phyloP scores from a whole-genome alignment of 1,140 invertebrate species.

The Xylocopa sonorina region DNA sequence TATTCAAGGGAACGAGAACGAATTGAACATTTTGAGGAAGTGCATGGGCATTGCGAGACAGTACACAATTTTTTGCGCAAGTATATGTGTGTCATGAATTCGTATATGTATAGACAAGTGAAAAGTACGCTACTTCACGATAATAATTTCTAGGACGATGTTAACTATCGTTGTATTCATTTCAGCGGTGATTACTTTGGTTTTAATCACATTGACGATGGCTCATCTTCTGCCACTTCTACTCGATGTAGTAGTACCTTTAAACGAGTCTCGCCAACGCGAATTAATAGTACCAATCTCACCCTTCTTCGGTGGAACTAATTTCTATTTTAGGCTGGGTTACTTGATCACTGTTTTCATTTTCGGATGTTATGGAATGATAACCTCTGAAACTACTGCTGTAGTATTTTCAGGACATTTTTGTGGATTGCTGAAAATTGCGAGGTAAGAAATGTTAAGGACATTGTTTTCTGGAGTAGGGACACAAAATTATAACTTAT shows the following conservation, averaged over 20 bases:
- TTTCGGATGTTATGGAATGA: background rate
- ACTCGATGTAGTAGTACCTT: background rate
- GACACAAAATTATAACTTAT: background rate
- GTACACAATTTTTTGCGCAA: background rate
- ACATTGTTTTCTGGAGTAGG: no score
- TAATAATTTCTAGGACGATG: background rate
- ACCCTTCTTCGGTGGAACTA: rapidly evolving
- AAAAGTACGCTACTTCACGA: background rate
- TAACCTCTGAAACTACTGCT: background rate
- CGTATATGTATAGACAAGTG: no score
- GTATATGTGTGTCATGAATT: background rate
- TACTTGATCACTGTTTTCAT: background rate
- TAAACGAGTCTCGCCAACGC: background rate
- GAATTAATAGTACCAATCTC: rapidly evolving
- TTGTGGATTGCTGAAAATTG: background rate
- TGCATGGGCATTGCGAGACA: background rate
- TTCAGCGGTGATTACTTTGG: background rate
- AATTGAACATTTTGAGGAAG: background rate
- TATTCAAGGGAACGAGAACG: background rate
- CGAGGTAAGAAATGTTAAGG: background rate
- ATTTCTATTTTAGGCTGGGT: background rate
- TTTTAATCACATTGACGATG: background rate
- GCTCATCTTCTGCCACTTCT: background rate
- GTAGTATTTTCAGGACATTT: background rate
- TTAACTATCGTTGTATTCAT: background rate